Percentiles rank a stretch among this genome's conserved stretches.
Conservation (phyloP, 1,140 invertebrate genomes). For the Cydia pomonella region DNA sequence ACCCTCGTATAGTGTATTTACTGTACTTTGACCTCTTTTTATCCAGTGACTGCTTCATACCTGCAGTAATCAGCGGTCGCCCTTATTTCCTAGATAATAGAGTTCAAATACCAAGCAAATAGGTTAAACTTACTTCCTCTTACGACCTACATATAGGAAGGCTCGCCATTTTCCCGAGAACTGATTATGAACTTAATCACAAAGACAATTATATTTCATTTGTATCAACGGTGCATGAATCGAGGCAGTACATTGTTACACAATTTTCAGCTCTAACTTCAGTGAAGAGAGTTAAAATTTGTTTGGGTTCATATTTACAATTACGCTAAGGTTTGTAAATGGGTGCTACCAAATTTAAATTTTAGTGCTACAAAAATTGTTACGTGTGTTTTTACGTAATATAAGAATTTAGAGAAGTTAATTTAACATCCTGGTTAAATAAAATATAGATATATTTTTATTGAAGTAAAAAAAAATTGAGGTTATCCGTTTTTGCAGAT, state of each 20-base stretch:
- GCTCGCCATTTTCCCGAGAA: too few relatives aligned
- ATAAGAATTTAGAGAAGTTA: slow-evolving; percentile 1
- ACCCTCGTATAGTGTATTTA: too few relatives aligned
- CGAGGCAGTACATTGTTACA: background rate
- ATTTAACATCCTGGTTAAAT: background rate
- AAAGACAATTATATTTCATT: background rate
- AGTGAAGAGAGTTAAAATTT: background rate
- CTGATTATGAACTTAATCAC: background rate
- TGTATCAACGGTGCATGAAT: background rate
- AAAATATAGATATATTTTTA: background rate
- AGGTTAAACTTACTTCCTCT: too few relatives aligned
- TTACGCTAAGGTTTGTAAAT: slow-evolving; percentile 14
- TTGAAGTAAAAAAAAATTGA: background rate
- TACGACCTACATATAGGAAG: too few relatives aligned
- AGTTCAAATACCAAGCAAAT: too few relatives aligned
- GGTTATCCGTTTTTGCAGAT: background rate
- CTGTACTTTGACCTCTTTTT: too few relatives aligned
- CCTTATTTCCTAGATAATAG: too few relatives aligned
- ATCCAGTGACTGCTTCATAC: too few relatives aligned
- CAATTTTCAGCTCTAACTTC: slow-evolving; percentile 9
- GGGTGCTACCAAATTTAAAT: slow-evolving; percentile 31
- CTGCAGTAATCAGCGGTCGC: too few relatives aligned
- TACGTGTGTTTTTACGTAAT: slow-evolving; percentile 9
- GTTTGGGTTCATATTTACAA: slow-evolving; percentile 1
- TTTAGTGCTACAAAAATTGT: slow-evolving; percentile 18